Conservation (phyloP, 2,797 vertebrate species). For the Anas flavirostris region DNA sequence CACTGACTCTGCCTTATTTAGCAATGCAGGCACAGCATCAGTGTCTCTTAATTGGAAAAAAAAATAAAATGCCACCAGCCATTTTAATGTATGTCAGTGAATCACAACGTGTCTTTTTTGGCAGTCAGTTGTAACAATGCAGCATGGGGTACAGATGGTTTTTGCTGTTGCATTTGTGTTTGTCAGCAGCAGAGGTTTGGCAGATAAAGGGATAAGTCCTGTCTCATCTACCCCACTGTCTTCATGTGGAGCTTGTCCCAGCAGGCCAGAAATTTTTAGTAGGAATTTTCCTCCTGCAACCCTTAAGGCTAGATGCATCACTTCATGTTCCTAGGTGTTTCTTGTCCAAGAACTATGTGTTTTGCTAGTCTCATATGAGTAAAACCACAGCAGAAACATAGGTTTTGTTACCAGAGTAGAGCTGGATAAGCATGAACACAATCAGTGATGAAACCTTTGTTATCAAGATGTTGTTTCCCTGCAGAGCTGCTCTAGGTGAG, state of each 20-base stretch:
- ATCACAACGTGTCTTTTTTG: not conserved
- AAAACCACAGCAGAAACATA: not conserved
- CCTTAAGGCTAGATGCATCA: not conserved
- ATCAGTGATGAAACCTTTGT: not conserved
- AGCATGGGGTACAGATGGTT: not conserved
- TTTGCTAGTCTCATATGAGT: not conserved
- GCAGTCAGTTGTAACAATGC: not conserved
- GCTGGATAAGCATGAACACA: not conserved
- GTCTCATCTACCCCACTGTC: not conserved
- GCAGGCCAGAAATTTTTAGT: not conserved
- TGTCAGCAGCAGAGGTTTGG: not conserved
- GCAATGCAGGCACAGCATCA: not conserved
- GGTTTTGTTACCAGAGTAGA: not conserved
- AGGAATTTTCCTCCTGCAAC: not conserved
- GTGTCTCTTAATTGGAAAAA: not conserved
- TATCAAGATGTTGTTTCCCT: not conserved
- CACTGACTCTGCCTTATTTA: not conserved
- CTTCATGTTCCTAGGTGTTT: not conserved
- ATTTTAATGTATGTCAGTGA: not conserved
- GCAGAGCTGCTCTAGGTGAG: not conserved
- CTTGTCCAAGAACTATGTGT: not conserved
- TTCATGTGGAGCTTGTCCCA: not conserved
- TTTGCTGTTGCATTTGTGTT: not conserved
- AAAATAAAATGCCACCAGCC: not conserved
- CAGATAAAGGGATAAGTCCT: not conserved